Percentiles rank a stretch among this genome's conserved stretches.
Conservation (phyloP, 64 coral and sea anemone species). For the Actinia tenebrosa region DNA sequence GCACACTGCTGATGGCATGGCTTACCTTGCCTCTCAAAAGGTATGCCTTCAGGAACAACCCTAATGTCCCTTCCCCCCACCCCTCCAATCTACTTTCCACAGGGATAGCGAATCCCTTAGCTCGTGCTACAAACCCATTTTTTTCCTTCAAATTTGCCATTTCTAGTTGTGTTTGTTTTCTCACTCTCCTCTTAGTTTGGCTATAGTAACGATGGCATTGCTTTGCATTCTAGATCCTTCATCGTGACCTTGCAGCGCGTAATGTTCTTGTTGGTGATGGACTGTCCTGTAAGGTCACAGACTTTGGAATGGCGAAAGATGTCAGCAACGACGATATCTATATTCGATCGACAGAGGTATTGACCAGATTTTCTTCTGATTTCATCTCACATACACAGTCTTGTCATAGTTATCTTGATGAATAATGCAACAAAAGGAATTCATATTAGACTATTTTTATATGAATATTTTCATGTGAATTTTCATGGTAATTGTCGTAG, state of each 20-base stretch:
- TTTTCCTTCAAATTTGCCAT: too few species aligned
- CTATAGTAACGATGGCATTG: background rate
- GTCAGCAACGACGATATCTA: background rate
- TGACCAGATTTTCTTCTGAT: too few species aligned
- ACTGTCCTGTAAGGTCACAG: constrained; percentile 3
- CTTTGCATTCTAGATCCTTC: background rate
- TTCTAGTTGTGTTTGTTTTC: too few species aligned
- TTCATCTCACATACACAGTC: too few species aligned
- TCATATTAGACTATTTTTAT: too few species aligned
- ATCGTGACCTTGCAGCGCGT: constrained; percentile 18
- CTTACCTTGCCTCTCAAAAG: constrained; percentile 26
- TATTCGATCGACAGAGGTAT: background rate
- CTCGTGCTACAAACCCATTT: background rate
- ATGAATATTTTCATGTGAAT: too few species aligned
- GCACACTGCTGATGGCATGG: constrained; percentile 30
- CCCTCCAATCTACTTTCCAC: background rate
- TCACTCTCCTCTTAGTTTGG: too few species aligned
- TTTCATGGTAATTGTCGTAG: background rate
- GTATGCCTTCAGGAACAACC: background rate
- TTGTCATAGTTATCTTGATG: too few species aligned
- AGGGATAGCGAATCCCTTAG: too few species aligned
- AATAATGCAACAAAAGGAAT: too few species aligned
- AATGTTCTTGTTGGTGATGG: constrained; percentile 11
- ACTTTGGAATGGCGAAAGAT: constrained; percentile 21
- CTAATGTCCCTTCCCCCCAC: too few species aligned